These are phyloP conservation scores for Leucoraja ocellata DNA, from an alignment of 2,797 vertebrate genomes.

Conservation along the genomic window DNA sequence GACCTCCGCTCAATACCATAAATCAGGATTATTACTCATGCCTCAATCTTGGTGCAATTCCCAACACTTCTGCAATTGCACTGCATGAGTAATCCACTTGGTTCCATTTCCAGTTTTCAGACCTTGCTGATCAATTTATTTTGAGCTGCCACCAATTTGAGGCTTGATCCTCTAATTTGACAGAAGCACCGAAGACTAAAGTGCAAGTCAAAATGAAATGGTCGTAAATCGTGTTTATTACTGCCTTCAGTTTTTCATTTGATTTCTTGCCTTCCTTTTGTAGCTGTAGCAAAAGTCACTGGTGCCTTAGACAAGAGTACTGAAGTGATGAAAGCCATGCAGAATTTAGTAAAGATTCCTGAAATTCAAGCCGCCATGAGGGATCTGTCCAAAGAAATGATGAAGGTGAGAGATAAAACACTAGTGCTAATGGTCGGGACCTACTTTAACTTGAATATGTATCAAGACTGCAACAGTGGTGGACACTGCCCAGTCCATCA, in stretches of 20 bases:
- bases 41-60: background rate
- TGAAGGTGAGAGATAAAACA: slow-evolving; percentile 69
- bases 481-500: too few relatives aligned
- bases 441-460: background rate
- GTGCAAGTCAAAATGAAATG: background rate
- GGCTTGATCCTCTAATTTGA: background rate
- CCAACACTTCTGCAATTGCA: background rate
- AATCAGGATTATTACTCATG: background rate
- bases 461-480: too few relatives aligned
- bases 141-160: background rate
- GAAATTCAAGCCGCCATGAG: slow-evolving; percentile 96
- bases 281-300: slow-evolving; percentile 81
- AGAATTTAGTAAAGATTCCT: slow-evolving; percentile 85
- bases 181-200: too few relatives aligned
- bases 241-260: background rate
- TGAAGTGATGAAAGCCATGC: slow-evolving; percentile 98
- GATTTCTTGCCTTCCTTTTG: background rate
- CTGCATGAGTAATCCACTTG: too few relatives aligned
- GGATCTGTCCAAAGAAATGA: slow-evolving; percentile 96
- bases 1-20: background rate
- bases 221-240: background rate
- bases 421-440: too few relatives aligned
- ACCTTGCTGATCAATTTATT: background rate
- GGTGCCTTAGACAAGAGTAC: slow-evolving; percentile 91
- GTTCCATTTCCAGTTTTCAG: too few relatives aligned